Percentiles rank a stretch among this genome's conserved stretches.
Evolutionary conservation across 2,888 invertebrate species (phyloP).

Genomic region (Harmothoe impar): DNA sequence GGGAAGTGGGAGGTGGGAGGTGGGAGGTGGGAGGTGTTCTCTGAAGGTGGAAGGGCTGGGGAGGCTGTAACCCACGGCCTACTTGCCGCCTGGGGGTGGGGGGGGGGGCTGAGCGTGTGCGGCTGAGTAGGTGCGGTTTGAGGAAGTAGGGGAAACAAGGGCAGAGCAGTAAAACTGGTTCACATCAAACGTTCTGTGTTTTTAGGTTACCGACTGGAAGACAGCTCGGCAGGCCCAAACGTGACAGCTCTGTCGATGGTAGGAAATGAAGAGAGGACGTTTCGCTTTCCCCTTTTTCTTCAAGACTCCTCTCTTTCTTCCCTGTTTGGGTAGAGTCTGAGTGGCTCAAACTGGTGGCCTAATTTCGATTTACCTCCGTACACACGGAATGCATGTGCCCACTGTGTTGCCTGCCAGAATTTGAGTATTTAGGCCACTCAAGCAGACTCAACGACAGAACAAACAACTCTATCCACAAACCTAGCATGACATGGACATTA

Average conservation of each 20-base stretch:
- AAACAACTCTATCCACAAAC: neutral
- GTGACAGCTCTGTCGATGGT: slow-evolving; percentile 50
- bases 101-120: neutral
- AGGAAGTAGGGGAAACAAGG: slow-evolving; percentile 21
- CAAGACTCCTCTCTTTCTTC: neutral
- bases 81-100: no score
- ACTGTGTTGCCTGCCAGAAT: neutral
- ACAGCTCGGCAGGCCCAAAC: neutral
- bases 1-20: no score
- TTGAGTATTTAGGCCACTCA: neutral
- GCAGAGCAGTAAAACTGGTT: neutral
- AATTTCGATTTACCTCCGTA: neutral
- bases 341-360: neutral
- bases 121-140: slow-evolving; percentile 11
- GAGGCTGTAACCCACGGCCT: no score
- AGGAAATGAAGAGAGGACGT: slow-evolving; percentile 32
- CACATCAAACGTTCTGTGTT: slow-evolving; percentile 44
- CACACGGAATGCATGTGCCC: neutral
- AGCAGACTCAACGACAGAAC: neutral
- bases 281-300: neutral
- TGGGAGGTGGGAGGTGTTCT: no score
- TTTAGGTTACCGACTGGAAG: neutral
- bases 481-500: neutral
- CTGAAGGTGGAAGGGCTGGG: no score
- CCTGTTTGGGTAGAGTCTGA: neutral